A percentile compares a stretch with the other conserved stretches of the same genome.
phyloP scores from a whole-genome alignment of 1,140 invertebrate species.

The Sminthurides bifidus region DNA sequence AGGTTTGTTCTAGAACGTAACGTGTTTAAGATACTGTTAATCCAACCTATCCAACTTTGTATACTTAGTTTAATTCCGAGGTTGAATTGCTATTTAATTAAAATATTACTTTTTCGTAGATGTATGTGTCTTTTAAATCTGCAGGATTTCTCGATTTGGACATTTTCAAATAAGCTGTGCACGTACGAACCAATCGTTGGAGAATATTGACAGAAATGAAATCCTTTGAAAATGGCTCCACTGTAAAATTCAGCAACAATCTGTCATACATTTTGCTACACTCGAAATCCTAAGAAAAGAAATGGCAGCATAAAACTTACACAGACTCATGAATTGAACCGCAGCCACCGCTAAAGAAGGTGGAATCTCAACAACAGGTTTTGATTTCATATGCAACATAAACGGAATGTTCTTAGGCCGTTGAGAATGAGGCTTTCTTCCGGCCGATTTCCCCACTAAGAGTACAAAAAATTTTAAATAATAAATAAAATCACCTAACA shows the following conservation, averaged over 20 bases:
- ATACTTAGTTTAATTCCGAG: neutral
- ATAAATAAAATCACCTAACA: neutral
- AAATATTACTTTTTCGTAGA: neutral
- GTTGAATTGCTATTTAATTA: neutral
- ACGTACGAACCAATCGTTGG: slow-evolving; percentile 13
- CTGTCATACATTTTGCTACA: neutral
- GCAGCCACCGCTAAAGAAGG: slow-evolving; percentile 16
- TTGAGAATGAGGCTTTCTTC: neutral
- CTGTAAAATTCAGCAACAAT: slow-evolving; percentile 6
- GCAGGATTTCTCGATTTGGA: slow-evolving; percentile 1
- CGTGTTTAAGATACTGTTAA: neutral
- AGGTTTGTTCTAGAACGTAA: slow-evolving; percentile 28
- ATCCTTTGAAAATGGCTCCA: slow-evolving; percentile 20
- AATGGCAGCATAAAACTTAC: neutral
- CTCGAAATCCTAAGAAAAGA: neutral
- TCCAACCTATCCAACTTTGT: neutral
- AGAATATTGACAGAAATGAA: slow-evolving; percentile 14
- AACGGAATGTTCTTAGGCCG: neutral
- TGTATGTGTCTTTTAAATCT: neutral
- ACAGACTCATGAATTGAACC: slow-evolving; percentile 9
- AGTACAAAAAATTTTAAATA: neutral
- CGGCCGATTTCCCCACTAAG: slow-evolving; percentile 6
- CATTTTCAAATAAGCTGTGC: slow-evolving; percentile 7
- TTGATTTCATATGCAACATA: neutral
- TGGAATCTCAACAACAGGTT: slow-evolving; percentile 8